Conservation (phyloP, 2,888 invertebrate species). For the Thyatira batis region DNA sequence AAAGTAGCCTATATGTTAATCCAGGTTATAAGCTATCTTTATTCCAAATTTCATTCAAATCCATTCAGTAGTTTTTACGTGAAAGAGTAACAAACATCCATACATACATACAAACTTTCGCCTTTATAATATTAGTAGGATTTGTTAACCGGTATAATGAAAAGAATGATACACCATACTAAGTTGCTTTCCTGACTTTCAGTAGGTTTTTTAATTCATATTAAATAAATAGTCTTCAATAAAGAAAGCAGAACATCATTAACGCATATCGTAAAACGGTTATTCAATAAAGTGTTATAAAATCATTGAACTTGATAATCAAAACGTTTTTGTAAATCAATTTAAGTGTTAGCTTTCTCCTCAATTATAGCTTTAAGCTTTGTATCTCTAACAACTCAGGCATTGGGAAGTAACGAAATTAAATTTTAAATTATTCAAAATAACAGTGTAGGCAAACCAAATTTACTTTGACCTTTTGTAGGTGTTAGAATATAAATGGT, state of each 20-base stretch:
- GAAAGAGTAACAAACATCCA: too few relatives aligned
- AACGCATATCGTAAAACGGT: not conserved
- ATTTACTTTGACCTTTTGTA: constrained; percentile 36
- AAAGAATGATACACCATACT: too few relatives aligned
- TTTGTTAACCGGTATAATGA: too few relatives aligned
- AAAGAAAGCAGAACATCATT: not conserved
- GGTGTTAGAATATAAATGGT: constrained; percentile 26
- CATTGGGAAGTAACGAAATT: constrained; percentile 15
- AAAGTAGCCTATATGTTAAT: too few relatives aligned
- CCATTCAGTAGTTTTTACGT: too few relatives aligned
- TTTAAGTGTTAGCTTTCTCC: not conserved
- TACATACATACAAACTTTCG: too few relatives aligned
- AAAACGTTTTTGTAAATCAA: not conserved
- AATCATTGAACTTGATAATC: not conserved
- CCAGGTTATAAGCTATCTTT: too few relatives aligned
- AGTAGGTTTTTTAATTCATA: too few relatives aligned
- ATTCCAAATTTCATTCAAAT: too few relatives aligned
- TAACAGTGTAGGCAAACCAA: constrained; percentile 27
- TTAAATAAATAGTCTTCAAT: not conserved
- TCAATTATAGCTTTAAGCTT: not conserved
- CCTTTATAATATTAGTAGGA: too few relatives aligned
- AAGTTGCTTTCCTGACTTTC: too few relatives aligned
- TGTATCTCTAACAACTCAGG: not conserved
- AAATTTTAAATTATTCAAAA: constrained; percentile 31
- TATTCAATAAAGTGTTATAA: not conserved